Conservation (phyloP, 2,797 vertebrate genomes). For the Enteromius afrohamiltoni region DNA sequence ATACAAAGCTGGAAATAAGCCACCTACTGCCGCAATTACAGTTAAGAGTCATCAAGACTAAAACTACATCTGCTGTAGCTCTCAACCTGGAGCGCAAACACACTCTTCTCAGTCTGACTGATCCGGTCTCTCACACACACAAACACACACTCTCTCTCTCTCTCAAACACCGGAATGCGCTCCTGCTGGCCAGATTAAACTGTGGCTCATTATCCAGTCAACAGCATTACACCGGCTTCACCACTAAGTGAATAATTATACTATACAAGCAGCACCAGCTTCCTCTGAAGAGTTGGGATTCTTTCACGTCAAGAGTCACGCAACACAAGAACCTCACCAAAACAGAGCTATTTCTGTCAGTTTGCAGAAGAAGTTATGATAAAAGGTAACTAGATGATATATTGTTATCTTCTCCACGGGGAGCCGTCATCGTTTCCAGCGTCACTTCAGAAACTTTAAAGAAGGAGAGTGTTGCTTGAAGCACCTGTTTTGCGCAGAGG, state of each 20-base stretch:
- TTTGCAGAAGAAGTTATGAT: neutral
- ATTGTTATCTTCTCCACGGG: neutral
- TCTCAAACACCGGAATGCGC: constrained; percentile 32
- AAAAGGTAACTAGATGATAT: neutral
- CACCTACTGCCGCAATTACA: neutral
- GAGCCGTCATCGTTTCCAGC: neutral
- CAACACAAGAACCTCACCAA: neutral
- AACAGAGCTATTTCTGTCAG: neutral
- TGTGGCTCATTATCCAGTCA: constrained; percentile 66
- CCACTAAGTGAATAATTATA: constrained; percentile 77
- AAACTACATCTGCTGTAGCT: neutral
- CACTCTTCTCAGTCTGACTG: neutral
- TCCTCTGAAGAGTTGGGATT: constrained; percentile 56
- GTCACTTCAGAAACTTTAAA: neutral
- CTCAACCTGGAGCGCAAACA: neutral
- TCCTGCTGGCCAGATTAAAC: constrained; percentile 72
- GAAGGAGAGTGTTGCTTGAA: neutral
- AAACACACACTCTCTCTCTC: neutral
- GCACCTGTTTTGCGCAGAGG: constrained; percentile 96
- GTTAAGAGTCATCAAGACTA: neutral
- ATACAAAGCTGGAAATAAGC: neutral
- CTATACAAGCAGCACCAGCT: constrained; percentile 68
- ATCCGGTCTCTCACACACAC: neutral
- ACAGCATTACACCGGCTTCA: constrained; percentile 55
- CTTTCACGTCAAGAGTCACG: neutral